Conservation (phyloP, 2,888 invertebrate genomes). For the Cheilosia scutellata region DNA sequence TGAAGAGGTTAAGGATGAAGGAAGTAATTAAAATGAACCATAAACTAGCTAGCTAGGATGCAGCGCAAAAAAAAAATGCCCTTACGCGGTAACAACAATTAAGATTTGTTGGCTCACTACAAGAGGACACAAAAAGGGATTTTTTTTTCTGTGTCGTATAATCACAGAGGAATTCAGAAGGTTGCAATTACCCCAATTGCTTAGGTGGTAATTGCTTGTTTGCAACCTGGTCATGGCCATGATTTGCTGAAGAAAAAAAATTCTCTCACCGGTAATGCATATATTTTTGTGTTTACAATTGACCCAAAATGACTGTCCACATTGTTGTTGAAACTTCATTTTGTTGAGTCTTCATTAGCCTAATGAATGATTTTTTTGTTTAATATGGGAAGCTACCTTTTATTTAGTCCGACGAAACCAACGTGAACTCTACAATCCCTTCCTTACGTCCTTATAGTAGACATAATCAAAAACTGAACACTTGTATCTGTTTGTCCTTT, state of each 20-base stretch:
- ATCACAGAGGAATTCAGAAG: constrained; percentile 1
- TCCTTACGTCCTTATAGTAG: too few relatives aligned
- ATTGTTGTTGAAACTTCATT: neutral
- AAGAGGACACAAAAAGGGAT: neutral
- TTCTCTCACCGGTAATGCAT: neutral
- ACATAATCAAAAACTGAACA: too few relatives aligned
- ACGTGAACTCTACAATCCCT: too few relatives aligned
- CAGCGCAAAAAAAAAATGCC: neutral
- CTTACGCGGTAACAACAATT: constrained; percentile 7
- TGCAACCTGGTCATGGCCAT: constrained; percentile 6
- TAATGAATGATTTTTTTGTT: too few relatives aligned
- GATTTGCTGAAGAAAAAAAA: neutral
- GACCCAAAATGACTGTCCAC: neutral
- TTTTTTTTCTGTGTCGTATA: neutral
- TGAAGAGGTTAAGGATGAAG: constrained; percentile 57
- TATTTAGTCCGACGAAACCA: too few relatives aligned
- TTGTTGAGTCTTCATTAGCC: neutral
- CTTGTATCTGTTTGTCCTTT: too few relatives aligned
- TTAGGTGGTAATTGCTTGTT: neutral
- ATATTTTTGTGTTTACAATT: neutral
- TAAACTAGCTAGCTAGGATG: constrained; percentile 11
- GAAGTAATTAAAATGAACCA: constrained; percentile 62
- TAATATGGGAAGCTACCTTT: too few relatives aligned
- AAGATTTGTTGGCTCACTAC: constrained; percentile 20
- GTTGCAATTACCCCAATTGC: constrained; percentile 39